Evolutionary conservation across 2,888 invertebrate species (phyloP).

Genomic region (Metellina segmentata): DNA sequence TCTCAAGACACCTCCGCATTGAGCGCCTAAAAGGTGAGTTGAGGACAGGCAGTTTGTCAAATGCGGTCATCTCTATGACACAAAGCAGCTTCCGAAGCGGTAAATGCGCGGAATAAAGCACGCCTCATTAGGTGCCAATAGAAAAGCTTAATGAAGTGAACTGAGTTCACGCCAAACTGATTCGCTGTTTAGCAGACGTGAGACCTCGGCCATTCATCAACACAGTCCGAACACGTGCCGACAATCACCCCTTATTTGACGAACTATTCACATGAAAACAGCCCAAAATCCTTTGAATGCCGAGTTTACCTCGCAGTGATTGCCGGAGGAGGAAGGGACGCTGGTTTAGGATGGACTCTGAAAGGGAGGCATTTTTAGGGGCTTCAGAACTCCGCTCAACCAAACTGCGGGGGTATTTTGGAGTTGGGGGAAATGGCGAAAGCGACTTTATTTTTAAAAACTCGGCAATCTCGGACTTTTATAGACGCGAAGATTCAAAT

Average conservation of each 20-base stretch:
- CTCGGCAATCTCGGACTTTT: too few relatives aligned
- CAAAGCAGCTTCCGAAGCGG: slow-evolving; percentile 27
- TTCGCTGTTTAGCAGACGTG: slow-evolving; percentile 48
- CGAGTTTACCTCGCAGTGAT: background rate
- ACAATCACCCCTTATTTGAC: slow-evolving; percentile 54
- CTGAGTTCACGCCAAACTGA: slow-evolving; percentile 56
- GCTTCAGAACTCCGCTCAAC: too few relatives aligned
- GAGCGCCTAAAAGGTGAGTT: background rate
- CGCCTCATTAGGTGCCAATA: slow-evolving; percentile 64
- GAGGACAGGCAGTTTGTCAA: slow-evolving; percentile 35
- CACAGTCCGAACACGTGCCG: slow-evolving; percentile 43
- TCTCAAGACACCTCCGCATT: background rate
- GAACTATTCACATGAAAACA: slow-evolving; percentile 54
- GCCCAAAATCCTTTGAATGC: slow-evolving; percentile 10
- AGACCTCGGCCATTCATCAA: slow-evolving; percentile 53
- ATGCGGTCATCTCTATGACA: slow-evolving; percentile 40
- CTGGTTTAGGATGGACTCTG: background rate
- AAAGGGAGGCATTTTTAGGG: background rate
- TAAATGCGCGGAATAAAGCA: slow-evolving; percentile 31
- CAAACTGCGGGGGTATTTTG: too few relatives aligned
- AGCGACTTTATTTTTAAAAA: too few relatives aligned
- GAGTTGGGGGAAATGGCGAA: too few relatives aligned
- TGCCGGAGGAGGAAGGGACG: slow-evolving; percentile 2
- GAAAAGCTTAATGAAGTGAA: slow-evolving; percentile 65
- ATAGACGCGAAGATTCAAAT: too few relatives aligned